Evolutionary conservation across 2,797 vertebrate species (phyloP), one percentile per base, ranked within the genome.

Genomic region (Loris lydekkerianus): DNA sequence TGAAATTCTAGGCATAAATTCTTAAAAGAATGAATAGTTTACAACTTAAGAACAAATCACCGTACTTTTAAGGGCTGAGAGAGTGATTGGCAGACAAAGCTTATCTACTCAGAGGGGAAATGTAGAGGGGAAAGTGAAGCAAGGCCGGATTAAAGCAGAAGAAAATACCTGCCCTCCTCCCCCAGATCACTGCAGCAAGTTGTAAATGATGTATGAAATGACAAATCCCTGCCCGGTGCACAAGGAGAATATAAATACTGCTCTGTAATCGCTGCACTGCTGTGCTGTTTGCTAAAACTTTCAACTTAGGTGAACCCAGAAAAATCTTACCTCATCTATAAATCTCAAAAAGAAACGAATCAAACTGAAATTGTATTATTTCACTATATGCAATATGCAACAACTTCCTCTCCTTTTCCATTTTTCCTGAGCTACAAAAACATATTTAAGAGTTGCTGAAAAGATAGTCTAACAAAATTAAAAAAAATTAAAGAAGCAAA

Each of bases 61-160:
- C 88, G 82, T 86, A 94, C 91, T 96, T 98, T 97, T 95, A 97
- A 93, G 84, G 7, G 25, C 83, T 97, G 94, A 97, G 92, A 97
- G 31, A 97, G 49, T 97, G 97, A 89, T 97, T 0, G 0, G 87
- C 34, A 85, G 91, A 93, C 65, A 89, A 97, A 95, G 56, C 53
- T 83, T 96, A 65, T 96, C 97, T 96, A 97, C 94, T 98, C 94
- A 96, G 93, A 70, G 72, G 94, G 80, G 75, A 97, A 61, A 69
- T 14, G 4, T 1, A 58, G 18, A 49, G 78, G 61, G 53, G 86
- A 92, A 97, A 95, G 75, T 80, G 93, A 20, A 94, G 53, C 56
- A 73, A 87, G 60, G 34, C 31, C 84, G 84, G 81, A 67, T 69
- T 94, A 70, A 89, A 94, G 58, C 21, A 86, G n/a, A 15, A 67